Percentiles rank a stretch among this genome's conserved stretches.
These are phyloP conservation scores for Thripadectes ignobilis DNA, from an alignment of 2,797 vertebrate genomes.

Conservation along the genomic window DNA sequence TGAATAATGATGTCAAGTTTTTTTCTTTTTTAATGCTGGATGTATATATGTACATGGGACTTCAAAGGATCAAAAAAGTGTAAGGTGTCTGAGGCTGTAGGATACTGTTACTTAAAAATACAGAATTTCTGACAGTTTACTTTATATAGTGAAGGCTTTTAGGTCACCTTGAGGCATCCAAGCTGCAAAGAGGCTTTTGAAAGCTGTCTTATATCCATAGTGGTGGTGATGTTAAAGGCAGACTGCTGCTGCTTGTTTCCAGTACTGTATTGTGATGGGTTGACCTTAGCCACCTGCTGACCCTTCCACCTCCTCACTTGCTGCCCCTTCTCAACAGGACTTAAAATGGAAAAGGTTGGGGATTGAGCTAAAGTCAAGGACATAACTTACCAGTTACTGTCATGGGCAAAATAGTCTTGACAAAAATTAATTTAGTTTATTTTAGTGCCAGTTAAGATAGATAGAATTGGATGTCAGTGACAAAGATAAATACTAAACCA, in stretches of 20 bases:
- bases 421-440: background rate
- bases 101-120: background rate
- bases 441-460: background rate
- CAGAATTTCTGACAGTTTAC: background rate
- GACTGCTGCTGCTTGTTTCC: background rate
- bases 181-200: background rate
- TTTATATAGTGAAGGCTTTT: background rate
- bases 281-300: background rate
- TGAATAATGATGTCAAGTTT: background rate
- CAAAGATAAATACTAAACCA: background rate
- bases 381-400: background rate
- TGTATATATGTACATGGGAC: background rate
- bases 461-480: background rate
- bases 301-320: background rate
- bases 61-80: background rate
- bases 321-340: background rate
- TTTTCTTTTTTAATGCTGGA: background rate
- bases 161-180: background rate
- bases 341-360: background rate
- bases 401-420: background rate
- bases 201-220: background rate
- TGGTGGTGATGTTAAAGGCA: background rate
- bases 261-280: background rate
- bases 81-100: background rate
- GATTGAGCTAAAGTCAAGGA: background rate